Evolutionary conservation across 2,797 vertebrate species (phyloP), one percentile per base, ranked within the genome.

Genomic region (Champsocephalus esox): DNA sequence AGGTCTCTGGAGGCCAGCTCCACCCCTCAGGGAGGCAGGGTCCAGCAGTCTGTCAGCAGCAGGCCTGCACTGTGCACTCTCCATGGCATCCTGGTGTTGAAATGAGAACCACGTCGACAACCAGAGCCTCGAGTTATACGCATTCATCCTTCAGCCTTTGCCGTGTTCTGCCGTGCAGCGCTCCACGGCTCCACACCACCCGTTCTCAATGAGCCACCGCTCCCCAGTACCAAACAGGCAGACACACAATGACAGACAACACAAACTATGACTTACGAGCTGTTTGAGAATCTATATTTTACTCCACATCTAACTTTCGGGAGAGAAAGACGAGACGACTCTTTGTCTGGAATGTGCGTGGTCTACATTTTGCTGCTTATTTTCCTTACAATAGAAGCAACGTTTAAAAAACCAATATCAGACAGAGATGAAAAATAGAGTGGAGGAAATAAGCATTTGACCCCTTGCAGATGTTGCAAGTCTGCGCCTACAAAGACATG

Each of bases 11-110:
- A 6, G 68, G 54, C 73, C 83, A 78, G 70, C 73, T 77, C 43
- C 74, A 24, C 75, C 65, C 70, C 86, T 94, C 84, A 95, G 84
- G 68, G 92, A 93, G 28, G 92, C 2, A 0, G 95, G 93, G 74
- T 93, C 90, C 55, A 95, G 50, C 0, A 38, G 77, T 51, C 77
- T 4, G n/a, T 92, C 93, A 17, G 59, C 46, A 69, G 66, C 52
- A 1, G 41, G 0, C 12, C 70, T 85, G 2, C 67, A 73, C 51
- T 90, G 87, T 1, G 88, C 84, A 78, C 65, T 92, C 83, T 94
- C 92, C 93, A 94, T 93, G 56, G 91, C 92, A 82, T 95, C 92
- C 95, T 96, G 82, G 16, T 3, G 79, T 64, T 58, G 14, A 77
- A 38, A 75, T 57, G 43, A 67, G 4, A 73, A 66, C 4, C 59